A percentile compares a stretch with the other conserved stretches of the same genome.
Conservation (phyloP, 2,797 vertebrate genomes). For the Myotis daubentonii region DNA sequence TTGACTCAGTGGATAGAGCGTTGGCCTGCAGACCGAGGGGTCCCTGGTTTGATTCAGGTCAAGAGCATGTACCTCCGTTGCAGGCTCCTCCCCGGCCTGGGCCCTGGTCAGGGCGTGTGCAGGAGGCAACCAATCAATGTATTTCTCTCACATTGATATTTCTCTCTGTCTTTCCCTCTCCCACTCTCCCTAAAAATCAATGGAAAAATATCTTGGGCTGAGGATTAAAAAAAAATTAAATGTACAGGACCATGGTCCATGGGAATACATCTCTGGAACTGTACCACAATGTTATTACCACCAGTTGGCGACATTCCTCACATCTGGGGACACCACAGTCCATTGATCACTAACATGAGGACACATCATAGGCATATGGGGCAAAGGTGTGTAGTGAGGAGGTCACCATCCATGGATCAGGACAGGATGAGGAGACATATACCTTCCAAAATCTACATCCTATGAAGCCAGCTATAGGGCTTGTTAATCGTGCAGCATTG, state of each 20-base stretch:
- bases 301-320: constrained; percentile 45
- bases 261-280: not conserved
- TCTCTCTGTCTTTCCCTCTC: too few relatives aligned
- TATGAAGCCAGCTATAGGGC: constrained; percentile 59
- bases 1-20: too few relatives aligned
- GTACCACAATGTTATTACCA: not conserved
- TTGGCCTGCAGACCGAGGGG: too few relatives aligned
- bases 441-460: constrained; percentile 63
- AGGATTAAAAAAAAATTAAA: not conserved
- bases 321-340: constrained; percentile 56
- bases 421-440: constrained; percentile 61
- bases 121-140: too few relatives aligned
- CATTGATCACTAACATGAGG: constrained; percentile 66
- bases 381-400: constrained; percentile 43
- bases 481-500: constrained; percentile 66
- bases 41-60: too few relatives aligned
- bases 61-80: too few relatives aligned
- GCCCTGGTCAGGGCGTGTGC: too few relatives aligned
- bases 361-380: constrained; percentile 53
- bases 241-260: not conserved
- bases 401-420: constrained; percentile 65
- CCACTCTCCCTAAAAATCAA: not conserved
- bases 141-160: too few relatives aligned
- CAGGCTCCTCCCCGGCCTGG: too few relatives aligned
- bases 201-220: too few relatives aligned